Conservation (phyloP, 1,140 invertebrate species). For the Dendrolimus punctatus region DNA sequence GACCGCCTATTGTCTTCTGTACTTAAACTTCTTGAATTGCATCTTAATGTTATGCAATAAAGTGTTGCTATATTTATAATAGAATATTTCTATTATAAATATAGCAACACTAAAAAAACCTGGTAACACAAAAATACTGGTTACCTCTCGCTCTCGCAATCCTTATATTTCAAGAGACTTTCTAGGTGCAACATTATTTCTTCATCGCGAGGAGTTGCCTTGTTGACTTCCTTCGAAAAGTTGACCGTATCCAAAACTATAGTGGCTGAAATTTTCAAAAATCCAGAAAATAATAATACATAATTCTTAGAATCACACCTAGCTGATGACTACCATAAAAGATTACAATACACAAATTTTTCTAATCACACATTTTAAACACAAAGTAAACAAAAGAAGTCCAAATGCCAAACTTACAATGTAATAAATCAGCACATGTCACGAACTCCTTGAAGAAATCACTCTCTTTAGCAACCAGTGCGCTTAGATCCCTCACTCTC, state of each 20-base stretch:
- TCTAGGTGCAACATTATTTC: slow-evolving; percentile 70
- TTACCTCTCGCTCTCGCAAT: slow-evolving; percentile 28
- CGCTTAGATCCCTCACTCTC: slow-evolving; percentile 36
- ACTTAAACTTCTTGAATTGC: no score
- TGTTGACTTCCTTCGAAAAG: slow-evolving; percentile 75
- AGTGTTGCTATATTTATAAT: no score
- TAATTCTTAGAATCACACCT: no score
- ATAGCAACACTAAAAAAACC: no score
- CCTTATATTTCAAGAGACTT: slow-evolving; percentile 31
- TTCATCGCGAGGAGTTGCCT: slow-evolving; percentile 76
- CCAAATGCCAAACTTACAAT: slow-evolving; percentile 60
- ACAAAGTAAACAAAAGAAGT: no score
- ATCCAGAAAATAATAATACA: slow-evolving; percentile 2
- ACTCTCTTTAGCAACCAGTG: slow-evolving; percentile 30
- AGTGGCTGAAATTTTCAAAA: slow-evolving; percentile 71
- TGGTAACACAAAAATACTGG: neutral
- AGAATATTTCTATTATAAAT: no score
- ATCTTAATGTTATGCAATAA: no score
- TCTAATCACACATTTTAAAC: no score
- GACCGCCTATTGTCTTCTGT: no score
- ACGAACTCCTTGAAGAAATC: slow-evolving; percentile 34
- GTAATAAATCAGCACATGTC: slow-evolving; percentile 41
- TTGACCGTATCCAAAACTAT: slow-evolving; percentile 84
- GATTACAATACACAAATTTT: no score
- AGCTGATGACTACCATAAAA: no score